Conservation (phyloP, 2,888 invertebrate species). For the Poecilus cupreus region DNA sequence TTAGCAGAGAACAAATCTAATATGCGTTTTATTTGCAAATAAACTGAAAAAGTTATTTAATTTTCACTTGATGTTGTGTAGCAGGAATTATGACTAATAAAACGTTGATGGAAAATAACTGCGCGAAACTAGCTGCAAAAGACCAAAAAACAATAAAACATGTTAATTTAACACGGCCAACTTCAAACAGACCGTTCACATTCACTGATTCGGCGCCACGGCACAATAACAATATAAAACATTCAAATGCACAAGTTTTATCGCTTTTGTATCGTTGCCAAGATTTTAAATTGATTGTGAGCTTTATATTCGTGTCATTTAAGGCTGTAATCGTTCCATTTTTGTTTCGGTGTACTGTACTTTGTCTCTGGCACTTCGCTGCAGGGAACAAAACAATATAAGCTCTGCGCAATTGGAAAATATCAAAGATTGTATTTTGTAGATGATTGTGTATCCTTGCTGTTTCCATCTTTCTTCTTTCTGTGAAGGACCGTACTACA, state of each 20-base stretch:
- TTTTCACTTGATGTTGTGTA: conserved; percentile 37
- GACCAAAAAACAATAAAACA: conserved; percentile 53
- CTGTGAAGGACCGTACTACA: too few relatives aligned
- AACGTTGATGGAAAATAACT: conserved; percentile 52
- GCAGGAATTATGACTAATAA: conserved; percentile 42
- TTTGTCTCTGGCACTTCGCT: background rate
- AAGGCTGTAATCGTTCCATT: background rate
- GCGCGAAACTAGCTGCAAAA: conserved; percentile 46
- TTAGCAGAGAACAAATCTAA: conserved; percentile 19
- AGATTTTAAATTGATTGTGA: conserved; percentile 38
- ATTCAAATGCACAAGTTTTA: conserved; percentile 52
- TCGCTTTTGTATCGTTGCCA: conserved; percentile 48
- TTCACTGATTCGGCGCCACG: conserved; percentile 30
- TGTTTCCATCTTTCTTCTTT: too few relatives aligned
- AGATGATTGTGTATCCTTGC: too few relatives aligned
- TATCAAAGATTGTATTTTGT: too few relatives aligned
- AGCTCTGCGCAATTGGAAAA: too few relatives aligned
- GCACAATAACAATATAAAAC: conserved; percentile 55
- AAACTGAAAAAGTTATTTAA: conserved; percentile 49
- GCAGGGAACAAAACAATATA: too few relatives aligned
- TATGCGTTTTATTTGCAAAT: conserved; percentile 34
- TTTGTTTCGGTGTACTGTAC: conserved; percentile 10
- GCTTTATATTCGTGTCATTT: conserved; percentile 18
- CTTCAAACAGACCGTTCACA: conserved; percentile 44
- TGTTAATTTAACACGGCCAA: conserved; percentile 51